phyloP scores from a whole-genome alignment of 2,888 invertebrate genomes.

The Neocrepidodera transversa region DNA sequence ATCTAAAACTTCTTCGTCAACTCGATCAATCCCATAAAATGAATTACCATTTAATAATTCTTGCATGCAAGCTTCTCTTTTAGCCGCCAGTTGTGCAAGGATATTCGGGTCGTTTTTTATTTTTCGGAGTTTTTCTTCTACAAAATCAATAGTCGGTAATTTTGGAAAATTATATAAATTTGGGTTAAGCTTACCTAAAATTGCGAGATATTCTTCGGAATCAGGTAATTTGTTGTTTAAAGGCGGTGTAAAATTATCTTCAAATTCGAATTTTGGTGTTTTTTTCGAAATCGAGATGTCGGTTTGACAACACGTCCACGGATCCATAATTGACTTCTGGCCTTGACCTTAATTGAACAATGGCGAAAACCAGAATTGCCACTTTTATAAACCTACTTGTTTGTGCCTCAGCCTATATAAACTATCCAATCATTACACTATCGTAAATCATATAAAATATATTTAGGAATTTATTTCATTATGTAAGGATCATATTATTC shows the following conservation, averaged over 20 bases:
- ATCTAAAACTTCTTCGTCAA: constrained; percentile 48
- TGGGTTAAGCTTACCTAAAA: constrained; percentile 47
- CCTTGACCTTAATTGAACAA: too few species aligned
- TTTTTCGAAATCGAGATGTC: constrained; percentile 39
- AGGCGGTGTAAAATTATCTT: constrained; percentile 53
- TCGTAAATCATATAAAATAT: too few species aligned
- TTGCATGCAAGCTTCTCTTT: constrained; percentile 63
- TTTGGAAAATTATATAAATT: neutral
- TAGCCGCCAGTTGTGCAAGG: constrained; percentile 61
- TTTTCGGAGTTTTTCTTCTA: constrained; percentile 62
- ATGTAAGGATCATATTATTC: too few species aligned
- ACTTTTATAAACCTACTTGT: too few species aligned
- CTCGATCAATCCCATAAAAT: constrained; percentile 10
- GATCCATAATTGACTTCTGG: constrained; percentile 45
- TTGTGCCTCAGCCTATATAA: too few species aligned
- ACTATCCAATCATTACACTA: too few species aligned
- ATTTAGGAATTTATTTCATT: too few species aligned
- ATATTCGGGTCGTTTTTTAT: constrained; percentile 62
- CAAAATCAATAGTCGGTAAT: constrained; percentile 39
- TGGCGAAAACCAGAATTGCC: too few species aligned
- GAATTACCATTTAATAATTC: constrained; percentile 55
- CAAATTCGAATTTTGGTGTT: constrained; percentile 49
- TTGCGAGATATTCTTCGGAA: constrained; percentile 52
- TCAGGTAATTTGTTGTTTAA: constrained; percentile 50
- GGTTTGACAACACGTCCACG: constrained; percentile 47